Percentiles rank a stretch among this genome's conserved stretches.
These are phyloP conservation scores for Sphenopsis melanotis DNA, from an alignment of 2,797 vertebrate species.

Conservation along the genomic window DNA sequence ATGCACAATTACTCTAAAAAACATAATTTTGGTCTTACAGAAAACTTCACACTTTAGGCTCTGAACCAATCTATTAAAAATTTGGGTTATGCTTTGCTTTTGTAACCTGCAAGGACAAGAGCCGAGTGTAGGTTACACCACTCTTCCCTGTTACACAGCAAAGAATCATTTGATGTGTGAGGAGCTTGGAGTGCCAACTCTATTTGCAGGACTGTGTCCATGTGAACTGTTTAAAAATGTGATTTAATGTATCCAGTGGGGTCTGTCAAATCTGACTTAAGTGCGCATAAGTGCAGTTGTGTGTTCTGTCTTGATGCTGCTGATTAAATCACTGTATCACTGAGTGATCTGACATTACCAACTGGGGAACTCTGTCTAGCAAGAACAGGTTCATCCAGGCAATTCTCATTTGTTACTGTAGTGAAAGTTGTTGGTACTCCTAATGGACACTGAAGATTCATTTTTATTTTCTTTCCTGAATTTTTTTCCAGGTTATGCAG, in stretches of 20 bases:
- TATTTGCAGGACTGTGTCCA: not conserved
- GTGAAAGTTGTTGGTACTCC: not conserved
- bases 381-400: not conserved
- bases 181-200: not conserved
- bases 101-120: not conserved
- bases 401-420: not conserved
- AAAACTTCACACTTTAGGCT: not conserved
- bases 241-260: not conserved
- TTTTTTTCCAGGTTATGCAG: not conserved
- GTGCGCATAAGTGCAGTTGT: fast-evolving
- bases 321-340: not conserved
- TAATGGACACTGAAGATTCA: not conserved
- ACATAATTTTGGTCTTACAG: not conserved
- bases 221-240: not conserved
- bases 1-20: not conserved
- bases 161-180: not conserved
- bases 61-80: not conserved
- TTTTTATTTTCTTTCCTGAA: not conserved
- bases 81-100: not conserved
- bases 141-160: not conserved
- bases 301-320: not conserved
- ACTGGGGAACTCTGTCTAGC: not conserved
- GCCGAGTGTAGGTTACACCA: not conserved
- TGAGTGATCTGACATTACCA: not conserved
- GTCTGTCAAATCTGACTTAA: not conserved